Percentiles rank a stretch among this genome's conserved stretches.
These are phyloP conservation scores for Oasisia sp. DNA, from an alignment of 2,888 invertebrate species.

Conservation along the genomic window DNA sequence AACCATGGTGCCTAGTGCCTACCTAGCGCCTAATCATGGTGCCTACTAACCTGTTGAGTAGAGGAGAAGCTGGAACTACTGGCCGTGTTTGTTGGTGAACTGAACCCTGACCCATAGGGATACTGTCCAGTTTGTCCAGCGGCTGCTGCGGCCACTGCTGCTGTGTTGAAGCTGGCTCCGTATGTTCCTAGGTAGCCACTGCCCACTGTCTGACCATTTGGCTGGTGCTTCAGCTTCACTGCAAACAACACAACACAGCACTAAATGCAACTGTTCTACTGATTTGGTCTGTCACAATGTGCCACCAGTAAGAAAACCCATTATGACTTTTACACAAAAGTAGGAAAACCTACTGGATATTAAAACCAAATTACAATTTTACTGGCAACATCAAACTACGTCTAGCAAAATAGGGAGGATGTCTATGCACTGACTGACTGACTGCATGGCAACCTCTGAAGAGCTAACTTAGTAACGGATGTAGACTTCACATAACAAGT, in stretches of 20 bases:
- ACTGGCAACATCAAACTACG: too few species aligned
- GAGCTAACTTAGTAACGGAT: too few species aligned
- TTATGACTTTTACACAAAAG: too few species aligned
- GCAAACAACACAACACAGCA: slow-evolving; percentile 24
- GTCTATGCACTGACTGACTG: too few species aligned
- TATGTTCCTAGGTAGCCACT: slow-evolving; percentile 37
- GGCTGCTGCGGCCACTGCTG: slow-evolving; percentile 26
- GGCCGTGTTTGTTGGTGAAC: slow-evolving; percentile 31
- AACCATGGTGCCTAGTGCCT: neutral
- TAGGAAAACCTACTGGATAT: too few species aligned
- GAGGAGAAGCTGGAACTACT: slow-evolving; percentile 33
- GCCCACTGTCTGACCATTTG: slow-evolving; percentile 37
- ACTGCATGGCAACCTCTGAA: too few species aligned
- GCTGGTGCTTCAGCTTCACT: slow-evolving; percentile 38
- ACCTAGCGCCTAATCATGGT: neutral
- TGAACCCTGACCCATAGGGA: slow-evolving; percentile 35
- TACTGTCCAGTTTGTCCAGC: slow-evolving; percentile 4
- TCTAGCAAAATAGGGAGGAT: too few species aligned
- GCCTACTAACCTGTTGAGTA: slow-evolving; percentile 29
- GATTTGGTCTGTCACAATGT: too few species aligned
- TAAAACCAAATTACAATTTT: too few species aligned
- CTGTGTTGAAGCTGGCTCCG: slow-evolving; percentile 35
- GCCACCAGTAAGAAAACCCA: too few species aligned
- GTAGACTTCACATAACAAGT: too few species aligned
- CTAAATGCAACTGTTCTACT: too few species aligned